Base-by-base conservation (phyloP, 2,797 vertebrate species). In the Oreonectes daqikongensis region DNA sequence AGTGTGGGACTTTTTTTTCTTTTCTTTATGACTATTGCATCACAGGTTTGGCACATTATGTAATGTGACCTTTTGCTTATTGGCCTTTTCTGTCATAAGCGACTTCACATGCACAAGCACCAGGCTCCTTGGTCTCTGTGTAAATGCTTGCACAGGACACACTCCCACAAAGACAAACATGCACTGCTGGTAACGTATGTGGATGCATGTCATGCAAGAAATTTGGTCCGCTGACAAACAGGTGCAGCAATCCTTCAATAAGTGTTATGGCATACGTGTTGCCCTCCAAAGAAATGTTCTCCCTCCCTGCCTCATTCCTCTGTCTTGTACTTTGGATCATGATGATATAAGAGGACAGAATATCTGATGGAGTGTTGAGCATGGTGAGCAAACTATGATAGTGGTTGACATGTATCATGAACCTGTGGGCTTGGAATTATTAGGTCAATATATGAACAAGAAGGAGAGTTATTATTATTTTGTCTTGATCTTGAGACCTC, bases 51-150 rank as follows among this genome's bases (percentile, higher is more conserved):
- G 71, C 26, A 55, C 35, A 72, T 92, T 91, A 90, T 84, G 88
- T 85, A 91, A 90, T 75, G 75, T 82, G 80, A 89, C 88, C 89
- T 89, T 90, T 88, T 84, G 80, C 84, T 89, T 89, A 90, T 92
- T 88, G 85, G 87, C 86, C 88, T 84, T 83, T 79, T 83, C 79
- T 9, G 17, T 38, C 59, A 32, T 48, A 20, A 76, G 26, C 22
- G 50, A 32, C 32, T 66, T 22, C 22, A 20, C 50, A 44, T 74
- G 18, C 46, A 20, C 42, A 60, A 42, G 71, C 55, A 42, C 50
- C 7, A 18, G 71, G 63, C 30, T 69, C 44, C 60, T 75, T 46
- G 55, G 48, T 69, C 32, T 38, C 8, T 57, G 66, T 70, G 59
- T 64, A 60, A 75, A 60, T 40, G 48, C 35, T 30, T 69, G 53